These are phyloP conservation scores for Drosophila diplacantha DNA, from an alignment of 2,888 invertebrate species.

Conservation along the genomic window DNA sequence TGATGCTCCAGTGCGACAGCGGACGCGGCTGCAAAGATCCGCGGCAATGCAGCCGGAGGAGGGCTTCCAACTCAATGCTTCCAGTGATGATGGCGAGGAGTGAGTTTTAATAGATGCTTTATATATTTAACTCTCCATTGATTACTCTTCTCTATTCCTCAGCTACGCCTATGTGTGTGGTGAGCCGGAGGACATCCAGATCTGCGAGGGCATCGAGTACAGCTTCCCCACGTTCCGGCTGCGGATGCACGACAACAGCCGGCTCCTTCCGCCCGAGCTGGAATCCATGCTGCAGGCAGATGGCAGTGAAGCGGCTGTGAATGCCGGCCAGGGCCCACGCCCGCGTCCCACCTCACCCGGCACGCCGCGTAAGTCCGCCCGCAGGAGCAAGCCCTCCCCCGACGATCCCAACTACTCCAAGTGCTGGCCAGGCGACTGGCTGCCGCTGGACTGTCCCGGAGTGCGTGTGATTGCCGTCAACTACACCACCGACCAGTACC, in stretches of 20 bases:
- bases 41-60: constrained; percentile 22
- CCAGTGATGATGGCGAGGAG: constrained; percentile 50
- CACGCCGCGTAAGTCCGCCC: constrained; percentile 36
- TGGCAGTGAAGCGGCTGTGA: constrained; percentile 8
- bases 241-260: constrained; percentile 72
- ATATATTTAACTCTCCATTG: rapidly evolving
- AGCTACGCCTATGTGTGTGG: constrained; percentile 72
- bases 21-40: constrained; percentile 25
- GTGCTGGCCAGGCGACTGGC: constrained; percentile 94
- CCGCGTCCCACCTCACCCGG: constrained; percentile 9
- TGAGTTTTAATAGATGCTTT: constrained; percentile 11
- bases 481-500: constrained; percentile 87
- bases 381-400: constrained; percentile 45
- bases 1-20: constrained; percentile 39
- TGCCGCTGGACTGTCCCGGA: constrained; percentile 86
- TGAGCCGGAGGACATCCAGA: constrained; percentile 65
- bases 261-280: constrained; percentile 61
- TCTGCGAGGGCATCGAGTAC: constrained; percentile 75
- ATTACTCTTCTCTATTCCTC: rapidly evolving
- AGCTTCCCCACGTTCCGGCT: constrained; percentile 76
- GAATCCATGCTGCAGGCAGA: constrained; percentile 56
- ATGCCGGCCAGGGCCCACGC: background rate
- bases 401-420: constrained; percentile 79
- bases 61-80: constrained; percentile 30
- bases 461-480: constrained; percentile 88